Base-by-base conservation (phyloP, 2,888 invertebrate genomes). In the Neoaliturus tenellus region DNA sequence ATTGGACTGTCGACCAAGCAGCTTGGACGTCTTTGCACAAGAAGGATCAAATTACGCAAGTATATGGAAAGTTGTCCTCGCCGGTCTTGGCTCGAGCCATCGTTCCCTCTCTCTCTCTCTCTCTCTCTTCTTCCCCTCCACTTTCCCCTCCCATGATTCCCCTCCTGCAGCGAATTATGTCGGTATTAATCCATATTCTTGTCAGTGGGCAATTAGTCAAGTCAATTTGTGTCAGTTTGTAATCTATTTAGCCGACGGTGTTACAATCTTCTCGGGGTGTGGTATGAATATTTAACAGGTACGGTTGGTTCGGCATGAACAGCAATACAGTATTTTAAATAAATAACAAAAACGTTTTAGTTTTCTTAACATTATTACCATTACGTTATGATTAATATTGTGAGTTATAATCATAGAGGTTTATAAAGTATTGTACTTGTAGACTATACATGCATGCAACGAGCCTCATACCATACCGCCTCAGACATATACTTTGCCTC, bases 11-110 rank as follows among this genome's bases (percentile, higher is more conserved):
- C 17, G 6, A 10, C 44, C 55, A 14, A 31, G 62, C 28, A 28
- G 51, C n/a, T 4, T 51, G n/a, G 51, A 12, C n/a, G n/a, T 2
- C 62, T 12, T 55, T 23, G 55, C 62, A 4, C 62, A 62, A 62
- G 62, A 25, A 62, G 62, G 25, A 62, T 62, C 28, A 62, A 62
- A 62, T 62, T 62, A 62, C 62, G 62, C 62, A 62, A 62, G 62
- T 25, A 62, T 62, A 62, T 62, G 62, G 62, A 62, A 62, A 62
- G 62, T 62, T 62, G 62, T 78, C 44, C 55, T 48, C 41, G 8
- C 33, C 78, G 48, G 48, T 44, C 78, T 35, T 33, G 20, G 35
- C 51, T 23, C 17, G 14, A 28, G 31, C 44, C 17, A n/a, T 35
- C 71, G 44, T 55, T 41, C 78, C 10, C 81, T 17, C 17, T 20